Conservation (phyloP, 2,797 vertebrate species). For the Ficedula albicollis region DNA sequence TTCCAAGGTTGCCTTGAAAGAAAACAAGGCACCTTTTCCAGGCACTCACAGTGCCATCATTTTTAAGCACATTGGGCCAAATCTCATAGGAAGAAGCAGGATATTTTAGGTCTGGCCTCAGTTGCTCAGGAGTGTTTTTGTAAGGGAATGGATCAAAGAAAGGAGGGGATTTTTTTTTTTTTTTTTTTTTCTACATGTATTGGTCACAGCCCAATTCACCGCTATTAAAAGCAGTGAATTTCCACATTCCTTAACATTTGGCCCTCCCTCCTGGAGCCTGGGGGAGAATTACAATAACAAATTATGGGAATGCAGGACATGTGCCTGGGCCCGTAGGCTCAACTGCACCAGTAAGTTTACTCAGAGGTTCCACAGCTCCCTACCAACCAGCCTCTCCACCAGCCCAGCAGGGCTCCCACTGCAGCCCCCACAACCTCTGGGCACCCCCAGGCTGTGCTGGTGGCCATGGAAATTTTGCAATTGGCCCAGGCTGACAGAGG, state of each 20-base stretch:
- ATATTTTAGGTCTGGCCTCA: not conserved
- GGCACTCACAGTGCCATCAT: not conserved
- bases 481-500: not conserved
- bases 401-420: accelerated
- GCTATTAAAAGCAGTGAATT: not conserved
- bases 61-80: not conserved
- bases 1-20: not conserved
- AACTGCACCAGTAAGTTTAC: not conserved
- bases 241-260: not conserved
- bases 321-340: not conserved
- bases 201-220: not conserved
- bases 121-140: not conserved
- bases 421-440: accelerated
- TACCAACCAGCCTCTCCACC: accelerated
- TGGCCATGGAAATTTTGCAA: not conserved
- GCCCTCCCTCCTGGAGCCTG: not conserved
- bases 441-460: not conserved
- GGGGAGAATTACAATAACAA: not conserved
- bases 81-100: not conserved
- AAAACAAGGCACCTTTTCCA: not conserved
- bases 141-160: not conserved
- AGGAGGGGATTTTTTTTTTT: not conserved
- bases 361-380: not conserved
- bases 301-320: not conserved
- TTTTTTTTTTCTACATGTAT: not conserved